These are phyloP conservation scores for Solenopsis invicta DNA, from an alignment of 1,140 invertebrate genomes.

Conservation along the genomic window DNA sequence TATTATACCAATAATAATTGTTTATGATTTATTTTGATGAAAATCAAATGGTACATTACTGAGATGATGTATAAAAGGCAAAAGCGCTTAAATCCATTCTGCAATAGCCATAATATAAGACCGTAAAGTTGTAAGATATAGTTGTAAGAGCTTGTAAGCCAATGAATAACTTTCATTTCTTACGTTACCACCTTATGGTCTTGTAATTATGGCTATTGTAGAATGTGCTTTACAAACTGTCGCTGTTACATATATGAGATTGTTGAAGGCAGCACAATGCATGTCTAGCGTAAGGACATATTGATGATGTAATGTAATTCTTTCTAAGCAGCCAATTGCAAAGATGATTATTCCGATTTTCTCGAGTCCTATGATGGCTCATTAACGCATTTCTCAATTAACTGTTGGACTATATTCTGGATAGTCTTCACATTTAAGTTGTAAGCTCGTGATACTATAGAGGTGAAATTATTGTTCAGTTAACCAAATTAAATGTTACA, in stretches of 20 bases:
- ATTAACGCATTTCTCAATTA: slow-evolving; percentile 48
- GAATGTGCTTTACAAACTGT: slow-evolving; percentile 17
- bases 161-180: no score
- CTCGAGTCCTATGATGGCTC: slow-evolving; percentile 45
- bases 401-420: not conserved
- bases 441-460: slow-evolving; percentile 23
- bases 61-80: slow-evolving; percentile 41
- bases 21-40: slow-evolving; percentile 58
- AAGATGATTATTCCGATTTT: slow-evolving; percentile 59
- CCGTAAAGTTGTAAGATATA: no score
- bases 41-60: slow-evolving; percentile 39
- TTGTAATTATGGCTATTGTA: no score
- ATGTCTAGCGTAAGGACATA: slow-evolving; percentile 72
- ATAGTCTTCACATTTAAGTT: slow-evolving; percentile 57
- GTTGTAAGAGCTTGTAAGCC: no score
- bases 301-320: slow-evolving; percentile 70
- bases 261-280: slow-evolving; percentile 72
- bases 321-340: slow-evolving; percentile 65
- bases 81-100: slow-evolving; percentile 1
- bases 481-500: slow-evolving; percentile 65
- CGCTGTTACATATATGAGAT: slow-evolving; percentile 74
- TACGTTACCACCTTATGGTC: no score
- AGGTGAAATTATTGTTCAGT: slow-evolving; percentile 45
- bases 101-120: no score
- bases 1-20: slow-evolving; percentile 65